These are phyloP conservation scores for Mythimna vitellina DNA, from an alignment of 2,888 invertebrate species.

Conservation along the genomic window DNA sequence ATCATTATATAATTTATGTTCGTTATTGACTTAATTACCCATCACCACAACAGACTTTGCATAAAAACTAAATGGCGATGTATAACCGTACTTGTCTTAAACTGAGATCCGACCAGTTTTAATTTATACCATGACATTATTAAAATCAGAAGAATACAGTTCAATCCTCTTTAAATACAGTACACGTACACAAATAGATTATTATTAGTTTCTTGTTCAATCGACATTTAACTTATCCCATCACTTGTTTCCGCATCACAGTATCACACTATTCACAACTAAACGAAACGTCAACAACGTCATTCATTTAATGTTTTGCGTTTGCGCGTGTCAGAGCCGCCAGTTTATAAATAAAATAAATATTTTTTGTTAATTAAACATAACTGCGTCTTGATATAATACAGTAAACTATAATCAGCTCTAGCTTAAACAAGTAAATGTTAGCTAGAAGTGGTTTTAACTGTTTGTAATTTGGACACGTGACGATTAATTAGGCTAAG, in stretches of 20 bases:
- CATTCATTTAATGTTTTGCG: slow-evolving; percentile 74
- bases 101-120: no score
- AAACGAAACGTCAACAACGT: slow-evolving; percentile 67
- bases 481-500: slow-evolving; percentile 60
- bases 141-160: no score
- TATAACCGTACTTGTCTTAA: no score
- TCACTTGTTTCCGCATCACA: slow-evolving; percentile 33
- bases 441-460: slow-evolving; percentile 20
- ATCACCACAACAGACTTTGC: no score
- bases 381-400: slow-evolving; percentile 35
- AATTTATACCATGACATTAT: no score
- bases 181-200: neutral
- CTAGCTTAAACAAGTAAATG: slow-evolving; percentile 32
- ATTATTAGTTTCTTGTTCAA: neutral
- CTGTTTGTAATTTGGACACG: slow-evolving; percentile 65
- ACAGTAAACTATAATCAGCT: slow-evolving; percentile 25
- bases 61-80: no score
- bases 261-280: slow-evolving; percentile 15
- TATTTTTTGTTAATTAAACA: slow-evolving; percentile 48
- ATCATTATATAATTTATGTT: no score
- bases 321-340: slow-evolving; percentile 79
- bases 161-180: no score
- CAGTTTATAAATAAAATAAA: slow-evolving; percentile 59
- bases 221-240: slow-evolving; percentile 30
- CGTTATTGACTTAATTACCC: no score